Percentiles rank a stretch among this genome's conserved stretches.
Conservation (phyloP, 2,113 vertebrate genomes). For the Sebastes fasciatus region DNA sequence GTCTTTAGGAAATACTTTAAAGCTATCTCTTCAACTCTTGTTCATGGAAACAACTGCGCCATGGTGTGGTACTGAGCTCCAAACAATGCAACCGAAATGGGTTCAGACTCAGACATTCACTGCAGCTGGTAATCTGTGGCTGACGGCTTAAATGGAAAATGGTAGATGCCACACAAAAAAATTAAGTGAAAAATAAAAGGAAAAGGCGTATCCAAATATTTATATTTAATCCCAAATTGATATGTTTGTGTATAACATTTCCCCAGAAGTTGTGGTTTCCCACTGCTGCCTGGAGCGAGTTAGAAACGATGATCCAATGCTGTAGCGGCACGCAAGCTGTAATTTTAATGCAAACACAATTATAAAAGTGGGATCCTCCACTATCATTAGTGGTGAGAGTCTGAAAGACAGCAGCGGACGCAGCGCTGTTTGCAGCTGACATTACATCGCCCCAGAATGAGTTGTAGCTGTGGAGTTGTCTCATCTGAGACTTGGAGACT, state of each 20-base stretch:
- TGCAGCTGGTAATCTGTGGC: conserved; percentile 53
- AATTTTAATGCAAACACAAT: conserved; percentile 77
- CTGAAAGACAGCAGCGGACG: conserved; percentile 52
- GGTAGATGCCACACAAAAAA: conserved; percentile 51
- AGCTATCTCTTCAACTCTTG: conserved; percentile 7
- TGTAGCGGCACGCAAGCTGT: conserved; percentile 68
- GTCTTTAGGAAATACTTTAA: neutral
- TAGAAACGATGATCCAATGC: conserved; percentile 57
- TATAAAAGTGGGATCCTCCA: conserved; percentile 68
- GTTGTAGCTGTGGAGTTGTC: conserved; percentile 18
- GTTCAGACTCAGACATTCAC: conserved; percentile 37
- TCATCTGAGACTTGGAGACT: conserved; percentile 30
- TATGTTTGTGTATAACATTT: conserved; percentile 72
- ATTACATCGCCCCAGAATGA: conserved; percentile 43
- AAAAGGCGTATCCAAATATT: conserved; percentile 65
- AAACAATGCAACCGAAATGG: conserved; percentile 55
- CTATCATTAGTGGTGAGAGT: conserved; percentile 77
- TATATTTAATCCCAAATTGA: conserved; percentile 73
- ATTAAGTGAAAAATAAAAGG: conserved; percentile 55
- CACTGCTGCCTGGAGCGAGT: conserved; percentile 51
- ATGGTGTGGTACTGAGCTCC: conserved; percentile 9
- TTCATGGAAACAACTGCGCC: conserved; percentile 31
- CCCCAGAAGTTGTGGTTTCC: conserved; percentile 65
- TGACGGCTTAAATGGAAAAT: conserved; percentile 63
- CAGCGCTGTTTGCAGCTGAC: conserved; percentile 40